A percentile compares a stretch with the other conserved stretches of the same genome.
Conservation (phyloP, 2,888 invertebrate species). For the Agrypnus murinus region DNA sequence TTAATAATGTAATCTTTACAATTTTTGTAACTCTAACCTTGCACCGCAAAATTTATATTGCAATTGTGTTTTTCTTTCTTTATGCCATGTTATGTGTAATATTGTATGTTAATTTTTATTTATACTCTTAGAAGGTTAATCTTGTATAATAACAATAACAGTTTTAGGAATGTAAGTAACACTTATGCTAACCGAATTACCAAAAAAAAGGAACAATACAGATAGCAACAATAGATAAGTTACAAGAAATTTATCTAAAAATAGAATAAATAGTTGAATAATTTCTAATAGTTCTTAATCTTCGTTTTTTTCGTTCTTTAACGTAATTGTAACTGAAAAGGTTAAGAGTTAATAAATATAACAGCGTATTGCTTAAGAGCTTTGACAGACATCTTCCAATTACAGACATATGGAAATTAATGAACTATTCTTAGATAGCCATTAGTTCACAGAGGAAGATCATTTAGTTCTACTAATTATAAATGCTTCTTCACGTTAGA, state of each 20-base stretch:
- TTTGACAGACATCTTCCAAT: conserved; percentile 16
- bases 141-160: too few relatives aligned
- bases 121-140: neutral
- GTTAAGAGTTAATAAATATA: conserved; percentile 18
- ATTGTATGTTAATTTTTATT: conserved; percentile 7
- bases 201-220: too few relatives aligned
- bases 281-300: neutral
- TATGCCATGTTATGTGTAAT: too few relatives aligned
- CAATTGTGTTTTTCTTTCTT: neutral
- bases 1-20: neutral
- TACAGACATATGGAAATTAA: conserved; percentile 20
- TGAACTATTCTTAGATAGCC: conserved; percentile 13
- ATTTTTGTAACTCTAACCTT: conserved; percentile 9
- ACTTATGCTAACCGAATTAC: too few relatives aligned
- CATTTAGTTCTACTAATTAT: conserved; percentile 17
- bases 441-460: conserved; percentile 3
- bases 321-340: neutral
- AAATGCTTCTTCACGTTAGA: conserved; percentile 15
- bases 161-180: too few relatives aligned
- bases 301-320: neutral
- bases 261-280: neutral
- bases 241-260: too few relatives aligned
- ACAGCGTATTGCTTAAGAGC: neutral
- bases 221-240: neutral
- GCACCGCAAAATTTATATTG: conserved; percentile 6